Conservation (phyloP, 1,140 invertebrate genomes). For the Aleiodes sp. region DNA sequence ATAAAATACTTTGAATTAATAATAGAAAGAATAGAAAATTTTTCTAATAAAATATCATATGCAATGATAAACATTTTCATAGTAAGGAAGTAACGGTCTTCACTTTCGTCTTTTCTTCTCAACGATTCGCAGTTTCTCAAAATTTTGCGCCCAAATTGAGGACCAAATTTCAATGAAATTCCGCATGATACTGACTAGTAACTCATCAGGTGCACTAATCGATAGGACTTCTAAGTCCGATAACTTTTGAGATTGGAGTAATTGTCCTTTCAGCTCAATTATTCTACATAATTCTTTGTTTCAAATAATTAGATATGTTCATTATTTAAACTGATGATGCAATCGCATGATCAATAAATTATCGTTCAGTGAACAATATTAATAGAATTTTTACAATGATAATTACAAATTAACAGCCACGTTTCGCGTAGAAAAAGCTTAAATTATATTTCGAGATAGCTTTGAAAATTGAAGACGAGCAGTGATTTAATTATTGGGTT, state of each 20-base stretch:
- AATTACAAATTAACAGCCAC: conserved; percentile 15
- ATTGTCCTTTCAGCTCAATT: too few species aligned
- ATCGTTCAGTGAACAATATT: neutral
- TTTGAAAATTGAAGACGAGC: conserved; percentile 10
- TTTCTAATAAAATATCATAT: conserved; percentile 12
- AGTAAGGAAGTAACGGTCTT: too few species aligned
- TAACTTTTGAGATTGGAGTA: too few species aligned
- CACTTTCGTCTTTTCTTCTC: neutral
- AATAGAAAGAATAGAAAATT: conserved; percentile 17
- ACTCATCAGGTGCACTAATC: conserved; percentile 31
- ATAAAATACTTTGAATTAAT: conserved; percentile 26
- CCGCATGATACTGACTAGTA: too few species aligned
- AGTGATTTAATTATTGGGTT: too few species aligned
- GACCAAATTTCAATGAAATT: conserved; percentile 9
- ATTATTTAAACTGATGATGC: neutral
- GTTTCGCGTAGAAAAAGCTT: conserved; percentile 30
- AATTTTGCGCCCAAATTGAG: neutral
- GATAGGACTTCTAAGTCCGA: too few species aligned
- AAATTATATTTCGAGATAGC: conserved; percentile 3
- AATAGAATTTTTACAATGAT: neutral
- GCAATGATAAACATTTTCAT: neutral
- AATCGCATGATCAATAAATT: neutral
- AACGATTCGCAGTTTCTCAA: neutral
- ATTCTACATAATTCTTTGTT: neutral
- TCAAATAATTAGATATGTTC: neutral